A percentile compares a stretch with the other conserved stretches of the same genome.
These are phyloP conservation scores for Acrobasis suavella DNA, from an alignment of 2,888 invertebrate species.

Conservation along the genomic window DNA sequence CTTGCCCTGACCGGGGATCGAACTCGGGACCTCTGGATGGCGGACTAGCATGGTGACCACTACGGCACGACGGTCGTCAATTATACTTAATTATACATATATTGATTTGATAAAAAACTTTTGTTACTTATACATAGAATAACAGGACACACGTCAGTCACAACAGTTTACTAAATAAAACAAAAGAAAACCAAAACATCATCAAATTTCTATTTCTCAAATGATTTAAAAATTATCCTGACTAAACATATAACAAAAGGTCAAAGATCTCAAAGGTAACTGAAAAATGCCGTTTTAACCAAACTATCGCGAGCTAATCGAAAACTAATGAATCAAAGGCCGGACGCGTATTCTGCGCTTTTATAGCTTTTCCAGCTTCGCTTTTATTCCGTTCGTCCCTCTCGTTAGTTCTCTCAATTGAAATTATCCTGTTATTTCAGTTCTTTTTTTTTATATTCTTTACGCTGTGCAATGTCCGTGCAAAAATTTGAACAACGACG, in stretches of 20 bases:
- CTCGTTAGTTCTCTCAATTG: slow-evolving; percentile 70
- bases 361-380: slow-evolving; percentile 58
- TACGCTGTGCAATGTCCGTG: slow-evolving; percentile 8
- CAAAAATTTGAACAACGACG: slow-evolving; percentile 1
- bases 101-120: too few relatives aligned
- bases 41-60: too few relatives aligned
- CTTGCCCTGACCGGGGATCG: too few relatives aligned
- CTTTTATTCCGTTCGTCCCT: slow-evolving; percentile 57
- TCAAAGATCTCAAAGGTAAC: slow-evolving; percentile 13
- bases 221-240: too few relatives aligned
- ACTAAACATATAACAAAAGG: neutral
- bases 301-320: slow-evolving; percentile 66
- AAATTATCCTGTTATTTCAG: slow-evolving; percentile 67
- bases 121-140: too few relatives aligned
- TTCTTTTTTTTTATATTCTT: slow-evolving; percentile 35
- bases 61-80: too few relatives aligned
- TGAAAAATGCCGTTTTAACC: slow-evolving; percentile 34
- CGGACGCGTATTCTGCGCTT: slow-evolving; percentile 63
- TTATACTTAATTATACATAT: too few relatives aligned
- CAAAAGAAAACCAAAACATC: too few relatives aligned
- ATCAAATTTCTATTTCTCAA: too few relatives aligned
- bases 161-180: too few relatives aligned
- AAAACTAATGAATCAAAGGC: slow-evolving; percentile 80
- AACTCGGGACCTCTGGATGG: too few relatives aligned
- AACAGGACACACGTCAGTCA: too few relatives aligned